These are phyloP conservation scores for Zosterops hypoxanthus DNA, from an alignment of 2,113 vertebrate genomes.

Conservation along the genomic window DNA sequence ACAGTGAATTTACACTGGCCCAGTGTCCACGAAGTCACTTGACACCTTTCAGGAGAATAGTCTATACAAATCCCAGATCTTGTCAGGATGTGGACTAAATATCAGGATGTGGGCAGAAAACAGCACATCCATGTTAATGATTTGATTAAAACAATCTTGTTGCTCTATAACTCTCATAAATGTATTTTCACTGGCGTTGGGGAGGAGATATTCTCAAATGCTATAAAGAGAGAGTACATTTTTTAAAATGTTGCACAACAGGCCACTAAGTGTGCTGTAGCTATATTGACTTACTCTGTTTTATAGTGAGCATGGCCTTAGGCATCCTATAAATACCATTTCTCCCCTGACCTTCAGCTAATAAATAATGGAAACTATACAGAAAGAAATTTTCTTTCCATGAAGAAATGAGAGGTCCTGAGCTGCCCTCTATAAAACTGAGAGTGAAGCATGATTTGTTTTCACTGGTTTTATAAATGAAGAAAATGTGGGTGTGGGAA, in stretches of 20 bases:
- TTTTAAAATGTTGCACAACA: constrained; percentile 23
- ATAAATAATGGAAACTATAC: constrained; percentile 73
- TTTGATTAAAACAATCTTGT: constrained; percentile 30
- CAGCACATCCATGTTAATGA: constrained; percentile 1
- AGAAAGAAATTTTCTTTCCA: constrained; percentile 67
- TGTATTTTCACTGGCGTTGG: background rate
- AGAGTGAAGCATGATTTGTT: constrained; percentile 57
- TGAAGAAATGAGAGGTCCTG: constrained; percentile 65
- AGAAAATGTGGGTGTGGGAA: constrained; percentile 13
- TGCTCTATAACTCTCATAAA: constrained; percentile 1
- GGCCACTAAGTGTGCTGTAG: constrained; percentile 47
- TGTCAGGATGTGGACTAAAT: constrained; percentile 16
- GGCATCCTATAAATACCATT: constrained; percentile 74
- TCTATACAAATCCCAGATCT: background rate
- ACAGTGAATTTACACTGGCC: background rate
- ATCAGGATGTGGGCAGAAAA: constrained; percentile 30
- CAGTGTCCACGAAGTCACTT: background rate
- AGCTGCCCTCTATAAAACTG: constrained; percentile 67
- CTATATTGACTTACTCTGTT: constrained; percentile 62
- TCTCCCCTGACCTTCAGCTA: constrained; percentile 61
- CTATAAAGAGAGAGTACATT: background rate
- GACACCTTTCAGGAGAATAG: constrained; percentile 1
- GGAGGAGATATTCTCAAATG: constrained; percentile 7
- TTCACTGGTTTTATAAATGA: constrained; percentile 49
- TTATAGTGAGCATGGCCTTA: constrained; percentile 72